Conservation (phyloP, 1,140 invertebrate genomes). For the Pseudomyrmex gracilis region DNA sequence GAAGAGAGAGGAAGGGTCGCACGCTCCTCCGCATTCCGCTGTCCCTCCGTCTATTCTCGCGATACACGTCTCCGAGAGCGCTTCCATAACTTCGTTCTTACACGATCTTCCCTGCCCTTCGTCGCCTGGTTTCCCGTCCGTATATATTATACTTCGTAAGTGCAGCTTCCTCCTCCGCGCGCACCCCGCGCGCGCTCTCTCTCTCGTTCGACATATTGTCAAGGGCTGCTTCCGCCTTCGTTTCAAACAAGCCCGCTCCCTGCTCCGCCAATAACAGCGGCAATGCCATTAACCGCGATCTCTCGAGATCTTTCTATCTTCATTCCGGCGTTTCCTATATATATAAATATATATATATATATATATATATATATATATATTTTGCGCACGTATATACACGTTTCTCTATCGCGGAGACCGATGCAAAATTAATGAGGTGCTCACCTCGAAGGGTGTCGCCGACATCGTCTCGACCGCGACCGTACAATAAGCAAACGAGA, state of each 20-base stretch:
- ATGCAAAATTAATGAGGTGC: slow-evolving; percentile 62
- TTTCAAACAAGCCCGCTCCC: slow-evolving; percentile 33
- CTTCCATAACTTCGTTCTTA: slow-evolving; percentile 72
- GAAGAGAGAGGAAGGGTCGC: neutral
- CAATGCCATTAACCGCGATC: slow-evolving; percentile 33
- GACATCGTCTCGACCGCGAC: neutral
- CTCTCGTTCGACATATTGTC: slow-evolving; percentile 31
- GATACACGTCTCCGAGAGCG: slow-evolving; percentile 56
- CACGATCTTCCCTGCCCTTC: slow-evolving; percentile 29
- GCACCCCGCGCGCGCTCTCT: neutral
- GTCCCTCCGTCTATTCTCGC: slow-evolving; percentile 64
- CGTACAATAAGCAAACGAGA: neutral
- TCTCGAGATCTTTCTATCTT: slow-evolving; percentile 25
- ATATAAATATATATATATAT: too few species aligned
- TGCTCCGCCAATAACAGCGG: slow-evolving; percentile 6
- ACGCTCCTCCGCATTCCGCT: slow-evolving; percentile 41
- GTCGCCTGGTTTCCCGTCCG: slow-evolving; percentile 18
- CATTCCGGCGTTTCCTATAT: neutral
- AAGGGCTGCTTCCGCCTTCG: slow-evolving; percentile 22
- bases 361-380: neutral
- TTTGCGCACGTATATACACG: too few species aligned
- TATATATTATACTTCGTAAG: neutral
- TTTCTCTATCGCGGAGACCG: neutral
- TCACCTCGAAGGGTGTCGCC: slow-evolving; percentile 5
- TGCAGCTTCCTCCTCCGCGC: neutral